Conservation (phyloP, 2,797 vertebrate species). For the Nannoperca obscura region DNA sequence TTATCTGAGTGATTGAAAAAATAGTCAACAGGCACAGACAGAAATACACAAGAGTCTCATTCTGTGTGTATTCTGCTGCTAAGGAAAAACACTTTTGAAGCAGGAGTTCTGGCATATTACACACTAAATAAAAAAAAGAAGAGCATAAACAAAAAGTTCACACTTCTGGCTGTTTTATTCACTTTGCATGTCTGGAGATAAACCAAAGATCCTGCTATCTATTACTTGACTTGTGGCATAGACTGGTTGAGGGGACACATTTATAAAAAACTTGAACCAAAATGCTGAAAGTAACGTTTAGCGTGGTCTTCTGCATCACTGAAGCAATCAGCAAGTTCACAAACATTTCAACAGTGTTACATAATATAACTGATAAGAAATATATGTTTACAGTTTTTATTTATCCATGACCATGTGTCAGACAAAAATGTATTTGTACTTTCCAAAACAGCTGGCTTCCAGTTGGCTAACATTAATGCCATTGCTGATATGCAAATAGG, state of each 20-base stretch:
- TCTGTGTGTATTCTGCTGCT: background rate
- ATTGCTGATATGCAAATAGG: constrained; percentile 5
- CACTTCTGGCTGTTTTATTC: background rate
- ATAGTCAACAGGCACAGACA: background rate
- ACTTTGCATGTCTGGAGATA: background rate
- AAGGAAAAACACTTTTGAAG: background rate
- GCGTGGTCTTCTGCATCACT: background rate
- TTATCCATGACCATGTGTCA: background rate
- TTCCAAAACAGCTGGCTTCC: background rate
- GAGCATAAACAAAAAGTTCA: background rate
- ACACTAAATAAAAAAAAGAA: background rate
- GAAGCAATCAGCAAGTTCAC: background rate
- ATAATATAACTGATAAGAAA: background rate
- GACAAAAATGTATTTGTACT: background rate
- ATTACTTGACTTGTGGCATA: background rate
- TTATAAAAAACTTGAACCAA: background rate
- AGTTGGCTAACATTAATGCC: background rate
- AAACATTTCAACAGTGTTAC: background rate
- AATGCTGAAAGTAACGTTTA: constrained; percentile 12
- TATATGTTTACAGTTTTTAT: background rate
- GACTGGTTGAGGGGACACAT: background rate
- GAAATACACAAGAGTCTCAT: background rate
- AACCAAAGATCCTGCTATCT: background rate
- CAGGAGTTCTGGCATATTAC: background rate
- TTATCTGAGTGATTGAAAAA: background rate